Percentiles rank a stretch among this genome's conserved stretches.
phyloP scores from a whole-genome alignment of 2,888 invertebrate genomes.

The Diogma glabrata region DNA sequence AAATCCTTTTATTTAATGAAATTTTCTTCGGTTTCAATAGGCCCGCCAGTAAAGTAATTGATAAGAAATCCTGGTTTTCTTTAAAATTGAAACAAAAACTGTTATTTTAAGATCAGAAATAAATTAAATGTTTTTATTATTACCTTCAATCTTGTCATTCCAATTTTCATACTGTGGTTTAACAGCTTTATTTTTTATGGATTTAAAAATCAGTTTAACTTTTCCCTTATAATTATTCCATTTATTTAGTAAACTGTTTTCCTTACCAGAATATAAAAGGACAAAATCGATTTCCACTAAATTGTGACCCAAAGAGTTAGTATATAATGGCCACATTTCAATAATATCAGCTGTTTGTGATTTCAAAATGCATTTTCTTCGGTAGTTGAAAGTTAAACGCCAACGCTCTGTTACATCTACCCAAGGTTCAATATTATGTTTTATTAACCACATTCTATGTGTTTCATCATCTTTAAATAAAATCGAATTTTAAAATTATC shows the following conservation, averaged over 20 bases:
- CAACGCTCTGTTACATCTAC: background rate
- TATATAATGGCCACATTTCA: background rate
- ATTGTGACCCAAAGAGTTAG: background rate
- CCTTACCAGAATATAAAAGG: background rate
- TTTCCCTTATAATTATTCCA: background rate
- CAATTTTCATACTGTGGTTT: background rate
- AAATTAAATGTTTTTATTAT: background rate
- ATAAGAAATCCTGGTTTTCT: background rate
- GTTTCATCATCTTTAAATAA: background rate
- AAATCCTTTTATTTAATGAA: background rate
- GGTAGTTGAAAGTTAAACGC: background rate
- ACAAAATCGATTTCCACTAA: background rate
- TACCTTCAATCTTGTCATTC: background rate
- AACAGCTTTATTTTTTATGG: background rate
- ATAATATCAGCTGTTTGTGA: background rate
- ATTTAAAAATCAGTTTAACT: background rate
- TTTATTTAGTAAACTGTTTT: background rate
- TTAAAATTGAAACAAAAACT: background rate
- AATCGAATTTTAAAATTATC: background rate
- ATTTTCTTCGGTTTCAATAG: background rate
- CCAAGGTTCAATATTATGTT: background rate
- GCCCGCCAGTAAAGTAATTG: background rate
- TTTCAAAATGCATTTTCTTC: background rate
- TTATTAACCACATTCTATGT: background rate
- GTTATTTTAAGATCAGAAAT: background rate